A percentile compares a stretch with the other conserved stretches of the same genome.
Conservation (phyloP, 2,113 vertebrate species). For the Channa maculata region DNA sequence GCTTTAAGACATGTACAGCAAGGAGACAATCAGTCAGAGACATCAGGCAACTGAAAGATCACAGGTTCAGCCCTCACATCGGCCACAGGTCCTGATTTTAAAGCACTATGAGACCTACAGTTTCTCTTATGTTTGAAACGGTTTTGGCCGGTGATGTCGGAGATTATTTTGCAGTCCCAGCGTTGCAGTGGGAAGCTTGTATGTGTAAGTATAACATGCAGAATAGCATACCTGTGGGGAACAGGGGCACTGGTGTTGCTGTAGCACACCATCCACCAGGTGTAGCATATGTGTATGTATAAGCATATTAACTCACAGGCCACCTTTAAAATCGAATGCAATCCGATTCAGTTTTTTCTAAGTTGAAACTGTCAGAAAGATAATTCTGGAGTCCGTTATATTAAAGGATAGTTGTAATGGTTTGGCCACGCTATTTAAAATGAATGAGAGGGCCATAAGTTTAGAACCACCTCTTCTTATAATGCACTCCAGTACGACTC, state of each 20-base stretch:
- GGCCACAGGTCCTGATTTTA: conserved; percentile 10
- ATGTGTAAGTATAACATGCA: conserved; percentile 9
- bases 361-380: too few relatives aligned
- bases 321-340: too few relatives aligned
- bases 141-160: too few relatives aligned
- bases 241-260: not conserved
- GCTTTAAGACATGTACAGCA: conserved; percentile 32
- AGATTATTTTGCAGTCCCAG: not conserved
- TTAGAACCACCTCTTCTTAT: too few relatives aligned
- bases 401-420: too few relatives aligned
- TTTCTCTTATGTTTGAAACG: too few relatives aligned
- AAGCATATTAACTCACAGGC: too few relatives aligned
- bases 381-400: too few relatives aligned
- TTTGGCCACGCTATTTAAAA: too few relatives aligned
- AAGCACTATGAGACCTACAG: not conserved
- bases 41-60: conserved; percentile 26
- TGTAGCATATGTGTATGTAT: not conserved
- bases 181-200: not conserved
- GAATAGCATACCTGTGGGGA: not conserved
- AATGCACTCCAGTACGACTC: too few relatives aligned
- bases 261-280: not conserved
- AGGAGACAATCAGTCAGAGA: conserved; percentile 20
- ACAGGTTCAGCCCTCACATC: conserved; percentile 15
- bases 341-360: too few relatives aligned
- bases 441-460: too few relatives aligned